Conservation (phyloP, 2,113 vertebrate species). For the Bubo scandiacus region DNA sequence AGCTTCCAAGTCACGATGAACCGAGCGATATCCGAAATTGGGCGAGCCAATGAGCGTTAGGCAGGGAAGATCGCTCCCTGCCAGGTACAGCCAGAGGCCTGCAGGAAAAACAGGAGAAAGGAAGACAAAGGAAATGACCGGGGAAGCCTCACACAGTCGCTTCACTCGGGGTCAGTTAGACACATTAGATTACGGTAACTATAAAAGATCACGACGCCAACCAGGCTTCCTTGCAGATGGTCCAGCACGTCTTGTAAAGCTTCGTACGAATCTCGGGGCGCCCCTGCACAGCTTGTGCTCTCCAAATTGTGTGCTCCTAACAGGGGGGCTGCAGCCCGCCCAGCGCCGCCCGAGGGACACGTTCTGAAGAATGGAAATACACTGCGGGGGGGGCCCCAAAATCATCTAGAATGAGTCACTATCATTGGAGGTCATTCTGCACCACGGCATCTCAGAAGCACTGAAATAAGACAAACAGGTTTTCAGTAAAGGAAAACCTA, state of each 20-base stretch:
- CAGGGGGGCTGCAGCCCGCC: neutral
- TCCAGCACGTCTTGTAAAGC: neutral
- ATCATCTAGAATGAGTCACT: neutral
- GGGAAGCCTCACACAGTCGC: neutral
- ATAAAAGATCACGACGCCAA: neutral
- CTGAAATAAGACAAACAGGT: neutral
- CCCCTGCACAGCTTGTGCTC: neutral
- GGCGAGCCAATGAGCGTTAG: constrained; percentile 97
- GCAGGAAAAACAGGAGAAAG: constrained; percentile 37
- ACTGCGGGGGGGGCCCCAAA: neutral
- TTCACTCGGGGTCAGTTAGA: neutral
- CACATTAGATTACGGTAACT: neutral
- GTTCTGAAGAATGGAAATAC: too few relatives aligned
- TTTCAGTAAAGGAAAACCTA: neutral
- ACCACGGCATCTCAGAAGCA: neutral
- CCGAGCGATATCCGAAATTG: constrained; percentile 96
- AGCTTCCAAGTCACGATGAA: constrained; percentile 95
- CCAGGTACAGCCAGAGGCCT: constrained; percentile 97
- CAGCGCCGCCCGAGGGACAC: neutral
- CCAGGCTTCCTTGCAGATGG: neutral
- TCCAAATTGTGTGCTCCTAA: rapidly evolving
- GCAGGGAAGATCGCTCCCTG: constrained; percentile 86
- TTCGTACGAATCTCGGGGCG: rapidly evolving
- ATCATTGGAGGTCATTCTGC: neutral
- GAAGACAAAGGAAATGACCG: neutral